Evolutionary conservation across 2,113 vertebrate genomes (phyloP), one percentile per base, ranked within the genome.

Genomic region (Anas platyrhynchos): DNA sequence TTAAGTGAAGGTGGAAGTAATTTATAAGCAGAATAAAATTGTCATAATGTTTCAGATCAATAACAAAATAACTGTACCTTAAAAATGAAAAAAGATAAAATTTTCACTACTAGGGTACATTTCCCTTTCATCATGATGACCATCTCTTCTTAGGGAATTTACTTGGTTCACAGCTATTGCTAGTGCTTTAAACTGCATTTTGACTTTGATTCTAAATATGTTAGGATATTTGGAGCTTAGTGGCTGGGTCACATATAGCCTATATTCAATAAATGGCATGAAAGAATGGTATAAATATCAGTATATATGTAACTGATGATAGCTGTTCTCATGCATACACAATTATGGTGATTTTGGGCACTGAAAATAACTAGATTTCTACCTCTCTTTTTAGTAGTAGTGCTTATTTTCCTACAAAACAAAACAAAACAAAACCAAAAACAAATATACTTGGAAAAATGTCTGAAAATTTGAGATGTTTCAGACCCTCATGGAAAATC

Each of bases 281-380:
- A 13, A 62, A 75, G 22, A 44, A 41, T 36, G 71, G 36, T 52
- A 59, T 72, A 83, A 95, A 81, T 77, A 55, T 81, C 50, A 54
- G n/a, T 62, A 67, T 79, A 5, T 66, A 44, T 50, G 26, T 83
- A 78, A 58, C 52, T 83, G 83, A 58, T 91, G 89, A 92, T n/a
- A 56, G 31, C 50, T 88, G 68, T 86, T n/a, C 71, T 67, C 16
- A 32, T 31, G 43, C 62, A 59, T 85, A n/a, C 21, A 31, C 48
- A 68, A 65, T 78, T 68, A 72, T 65, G 52, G 32, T 91, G 80
- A 34, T 89, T 89, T 62, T 11, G 2, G 16, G 77, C 78, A 48
- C 48, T 84, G 81, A 76, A 92, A 76, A 79, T 86, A 77, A 23
- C 63, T 65, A 68, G 46, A 29, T 84, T 94, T 89, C 34, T 95